Evolutionary conservation across 64 coral and sea anemone genomes (phyloP).

Genomic region (Dendrophyllia cribrosa): DNA sequence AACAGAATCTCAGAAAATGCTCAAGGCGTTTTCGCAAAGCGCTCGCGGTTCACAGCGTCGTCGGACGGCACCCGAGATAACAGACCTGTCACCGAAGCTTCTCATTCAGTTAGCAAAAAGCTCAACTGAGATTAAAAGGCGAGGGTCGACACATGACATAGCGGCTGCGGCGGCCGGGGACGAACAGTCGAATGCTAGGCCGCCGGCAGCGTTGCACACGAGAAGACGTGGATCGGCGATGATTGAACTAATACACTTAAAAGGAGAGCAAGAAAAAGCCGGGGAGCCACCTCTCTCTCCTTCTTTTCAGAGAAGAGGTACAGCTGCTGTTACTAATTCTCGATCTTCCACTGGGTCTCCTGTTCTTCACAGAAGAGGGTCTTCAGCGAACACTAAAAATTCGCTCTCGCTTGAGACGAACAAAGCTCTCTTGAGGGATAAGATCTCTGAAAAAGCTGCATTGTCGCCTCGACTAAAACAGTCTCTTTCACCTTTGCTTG

Average conservation of each 20-base stretch:
- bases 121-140: constrained; percentile 19
- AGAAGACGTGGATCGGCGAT: constrained; percentile 10
- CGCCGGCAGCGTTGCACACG: neutral
- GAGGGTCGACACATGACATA: neutral
- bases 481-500: constrained; percentile 4
- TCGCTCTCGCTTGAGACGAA: neutral
- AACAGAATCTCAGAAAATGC: constrained; percentile 16
- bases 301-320: neutral
- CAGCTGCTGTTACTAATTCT: neutral
- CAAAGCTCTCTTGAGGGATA: constrained; percentile 12
- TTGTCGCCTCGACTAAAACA: constrained; percentile 42
- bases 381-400: neutral
- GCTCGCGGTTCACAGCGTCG: neutral
- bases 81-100: constrained; percentile 28
- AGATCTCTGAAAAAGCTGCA: constrained; percentile 23
- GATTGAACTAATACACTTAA: neutral
- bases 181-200: no score
- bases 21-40: constrained; percentile 38
- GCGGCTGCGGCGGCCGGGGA: neutral
- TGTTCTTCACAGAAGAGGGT: constrained; percentile 4
- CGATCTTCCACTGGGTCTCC: neutral
- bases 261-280: neutral
- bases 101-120: constrained; percentile 45
- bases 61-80: constrained; percentile 20
- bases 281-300: neutral